phyloP scores from a whole-genome alignment of 2,797 vertebrate species.

The Luscinia luscinia region DNA sequence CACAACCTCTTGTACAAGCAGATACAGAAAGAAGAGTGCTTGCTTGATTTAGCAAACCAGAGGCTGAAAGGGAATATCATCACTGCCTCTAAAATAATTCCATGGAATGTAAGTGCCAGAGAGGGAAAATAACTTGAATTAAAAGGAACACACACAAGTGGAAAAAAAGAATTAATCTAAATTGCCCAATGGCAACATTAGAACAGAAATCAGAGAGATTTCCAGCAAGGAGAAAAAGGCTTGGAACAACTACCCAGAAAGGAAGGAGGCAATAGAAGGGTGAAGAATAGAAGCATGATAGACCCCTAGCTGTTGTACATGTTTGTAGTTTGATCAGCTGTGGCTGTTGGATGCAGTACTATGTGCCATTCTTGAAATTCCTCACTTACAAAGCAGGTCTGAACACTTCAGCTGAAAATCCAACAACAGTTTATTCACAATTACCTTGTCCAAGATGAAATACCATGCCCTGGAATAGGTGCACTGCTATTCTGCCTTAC shows the following conservation, averaged over 20 bases:
- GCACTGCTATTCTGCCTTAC: not conserved
- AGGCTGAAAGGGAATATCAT: slow-evolving; percentile 7
- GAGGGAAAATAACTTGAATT: slow-evolving; percentile 50
- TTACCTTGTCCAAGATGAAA: not conserved
- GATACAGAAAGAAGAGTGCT: not conserved
- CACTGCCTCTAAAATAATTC: slow-evolving; percentile 10
- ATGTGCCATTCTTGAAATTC: not conserved
- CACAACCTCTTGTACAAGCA: not conserved
- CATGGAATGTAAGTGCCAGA: not conserved
- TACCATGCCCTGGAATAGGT: not conserved
- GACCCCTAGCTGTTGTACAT: not conserved
- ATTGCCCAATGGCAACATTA: not conserved
- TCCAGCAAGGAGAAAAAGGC: not conserved
- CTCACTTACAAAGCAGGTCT: not conserved
- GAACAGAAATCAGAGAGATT: not conserved
- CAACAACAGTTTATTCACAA: not conserved
- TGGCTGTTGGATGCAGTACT: not conserved
- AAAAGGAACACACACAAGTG: slow-evolving; percentile 18
- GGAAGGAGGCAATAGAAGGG: not conserved
- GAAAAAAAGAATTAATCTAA: not conserved
- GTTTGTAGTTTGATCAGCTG: not conserved
- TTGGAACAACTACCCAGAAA: not conserved
- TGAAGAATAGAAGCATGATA: not conserved
- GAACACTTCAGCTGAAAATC: not conserved
- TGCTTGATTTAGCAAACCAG: slow-evolving; percentile 8